Evolutionary conservation across 1,140 invertebrate species (phyloP).

Genomic region (Megalonaias nervosa): DNA sequence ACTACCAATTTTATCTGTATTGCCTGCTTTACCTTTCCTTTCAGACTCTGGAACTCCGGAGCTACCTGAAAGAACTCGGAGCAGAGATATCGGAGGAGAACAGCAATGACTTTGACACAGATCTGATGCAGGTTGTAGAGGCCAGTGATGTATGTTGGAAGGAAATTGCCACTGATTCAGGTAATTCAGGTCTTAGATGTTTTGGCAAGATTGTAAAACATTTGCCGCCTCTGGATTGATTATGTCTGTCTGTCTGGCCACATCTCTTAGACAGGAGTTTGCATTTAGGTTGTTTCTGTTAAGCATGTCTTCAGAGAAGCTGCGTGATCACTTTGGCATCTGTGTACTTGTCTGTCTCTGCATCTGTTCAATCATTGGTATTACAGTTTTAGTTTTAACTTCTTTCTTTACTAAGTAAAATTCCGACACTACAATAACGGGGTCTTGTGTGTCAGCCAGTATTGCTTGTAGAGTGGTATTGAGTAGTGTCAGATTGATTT

Average conservation of each 20-base stretch:
- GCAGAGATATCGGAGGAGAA: constrained; percentile 93
- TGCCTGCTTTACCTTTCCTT: constrained; percentile 30
- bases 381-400: not conserved
- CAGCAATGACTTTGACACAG: constrained; percentile 92
- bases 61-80: constrained; percentile 91
- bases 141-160: constrained; percentile 94
- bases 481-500: no score
- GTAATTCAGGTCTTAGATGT: constrained; percentile 74
- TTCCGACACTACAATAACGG: no score
- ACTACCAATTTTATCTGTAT: no score
- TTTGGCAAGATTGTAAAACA: not conserved
- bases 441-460: no score
- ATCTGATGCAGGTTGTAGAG: constrained; percentile 94
- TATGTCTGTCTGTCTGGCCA: not conserved
- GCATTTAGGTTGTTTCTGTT: not conserved
- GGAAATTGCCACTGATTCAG: constrained; percentile 71
- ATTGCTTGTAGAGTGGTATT: no score
- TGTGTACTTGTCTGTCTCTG: not conserved
- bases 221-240: no score
- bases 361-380: not conserved
- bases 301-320: not conserved
- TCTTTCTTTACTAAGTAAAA: no score
- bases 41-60: constrained; percentile 89
- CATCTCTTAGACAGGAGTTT: not conserved
- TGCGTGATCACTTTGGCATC: not conserved